Conservation (phyloP, 2,888 invertebrate species). For the Schizaphis graminum region DNA sequence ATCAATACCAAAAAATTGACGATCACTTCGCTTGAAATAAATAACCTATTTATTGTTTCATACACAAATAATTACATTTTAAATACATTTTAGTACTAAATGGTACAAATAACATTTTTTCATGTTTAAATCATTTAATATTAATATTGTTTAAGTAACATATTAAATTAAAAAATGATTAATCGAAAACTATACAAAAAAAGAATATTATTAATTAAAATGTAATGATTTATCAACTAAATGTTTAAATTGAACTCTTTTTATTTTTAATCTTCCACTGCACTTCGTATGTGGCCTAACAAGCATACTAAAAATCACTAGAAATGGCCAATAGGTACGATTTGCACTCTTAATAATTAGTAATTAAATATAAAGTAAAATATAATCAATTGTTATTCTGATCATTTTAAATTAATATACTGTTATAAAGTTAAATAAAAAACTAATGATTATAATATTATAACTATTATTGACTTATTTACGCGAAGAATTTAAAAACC, state of each 20-base stretch:
- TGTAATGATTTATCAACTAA: neutral
- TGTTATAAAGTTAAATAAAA: neutral
- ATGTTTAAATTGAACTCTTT: neutral
- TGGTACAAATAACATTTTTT: neutral
- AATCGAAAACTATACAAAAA: neutral
- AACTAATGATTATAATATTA: neutral
- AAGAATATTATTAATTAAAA: neutral
- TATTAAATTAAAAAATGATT: neutral
- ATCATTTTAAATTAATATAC: neutral
- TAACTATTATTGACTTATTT: neutral
- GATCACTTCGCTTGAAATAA: neutral
- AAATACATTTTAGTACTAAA: neutral
- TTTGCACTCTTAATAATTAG: neutral
- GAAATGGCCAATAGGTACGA: neutral
- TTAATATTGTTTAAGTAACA: neutral
- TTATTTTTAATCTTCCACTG: neutral
- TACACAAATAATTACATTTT: neutral
- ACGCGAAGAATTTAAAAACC: neutral
- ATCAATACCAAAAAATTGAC: neutral
- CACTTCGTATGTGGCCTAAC: neutral
- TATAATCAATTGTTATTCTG: neutral
- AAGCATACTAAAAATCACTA: neutral
- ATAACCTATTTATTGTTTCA: neutral
- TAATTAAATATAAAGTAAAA: neutral
- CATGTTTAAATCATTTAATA: neutral